Evolutionary conservation across 1,140 invertebrate species (phyloP).

Genomic region (Danaus melanippus): DNA sequence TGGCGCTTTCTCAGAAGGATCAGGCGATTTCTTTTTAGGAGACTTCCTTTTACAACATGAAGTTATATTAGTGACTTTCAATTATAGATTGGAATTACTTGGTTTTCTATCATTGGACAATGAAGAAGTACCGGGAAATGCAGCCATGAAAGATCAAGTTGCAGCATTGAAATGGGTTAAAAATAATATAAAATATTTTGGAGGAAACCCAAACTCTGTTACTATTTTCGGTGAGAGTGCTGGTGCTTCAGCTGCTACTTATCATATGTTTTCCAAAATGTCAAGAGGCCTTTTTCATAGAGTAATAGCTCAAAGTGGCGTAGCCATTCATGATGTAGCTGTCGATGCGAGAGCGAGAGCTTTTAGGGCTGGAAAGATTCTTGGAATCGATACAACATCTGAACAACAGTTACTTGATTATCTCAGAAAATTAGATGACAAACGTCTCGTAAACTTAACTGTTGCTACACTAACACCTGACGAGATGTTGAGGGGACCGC

Average conservation of each 20-base stretch:
- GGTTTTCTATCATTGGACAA: conserved; percentile 75
- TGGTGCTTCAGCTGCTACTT: conserved; percentile 77
- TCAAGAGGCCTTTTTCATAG: conserved; percentile 73
- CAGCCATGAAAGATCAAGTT: conserved; percentile 77
- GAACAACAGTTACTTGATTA: conserved; percentile 56
- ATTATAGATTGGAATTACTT: conserved; percentile 76
- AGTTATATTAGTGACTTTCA: conserved; percentile 77
- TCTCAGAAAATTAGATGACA: conserved; percentile 48
- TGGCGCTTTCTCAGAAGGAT: conserved; percentile 73
- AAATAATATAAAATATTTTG: conserved; percentile 73
- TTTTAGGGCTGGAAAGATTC: conserved; percentile 48
- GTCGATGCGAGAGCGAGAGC: conserved; percentile 49
- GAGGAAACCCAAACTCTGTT: conserved; percentile 79
- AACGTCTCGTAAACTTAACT: conserved; percentile 31
- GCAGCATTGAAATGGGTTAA: conserved; percentile 46
- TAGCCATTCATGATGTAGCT: conserved; percentile 50
- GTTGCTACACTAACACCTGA: conserved; percentile 25
- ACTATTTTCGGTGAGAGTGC: conserved; percentile 81
- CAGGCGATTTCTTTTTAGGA: conserved; percentile 68
- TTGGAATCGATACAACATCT: conserved; percentile 65
- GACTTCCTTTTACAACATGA: conserved; percentile 77
- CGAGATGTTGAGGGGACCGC: conserved; percentile 47
- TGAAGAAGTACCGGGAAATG: conserved; percentile 74
- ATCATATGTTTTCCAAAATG: conserved; percentile 79
- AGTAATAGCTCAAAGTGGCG: conserved; percentile 75